Percentiles rank a stretch among this genome's conserved stretches.
These are phyloP conservation scores for Amblyjoppa proteus DNA, from an alignment of 2,888 invertebrate species.

Conservation along the genomic window DNA sequence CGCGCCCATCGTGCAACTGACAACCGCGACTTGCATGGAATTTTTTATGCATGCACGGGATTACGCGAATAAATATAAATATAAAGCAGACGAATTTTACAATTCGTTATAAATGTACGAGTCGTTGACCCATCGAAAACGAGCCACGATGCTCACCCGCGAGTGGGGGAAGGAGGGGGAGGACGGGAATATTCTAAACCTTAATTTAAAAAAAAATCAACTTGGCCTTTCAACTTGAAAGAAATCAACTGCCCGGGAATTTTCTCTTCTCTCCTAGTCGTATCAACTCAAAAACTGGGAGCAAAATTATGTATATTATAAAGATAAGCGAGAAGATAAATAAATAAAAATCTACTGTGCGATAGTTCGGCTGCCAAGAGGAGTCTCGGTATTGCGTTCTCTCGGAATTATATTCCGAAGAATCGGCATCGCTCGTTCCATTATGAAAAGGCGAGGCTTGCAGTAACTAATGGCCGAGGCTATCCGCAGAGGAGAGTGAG, in stretches of 20 bases:
- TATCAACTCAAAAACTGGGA: not conserved
- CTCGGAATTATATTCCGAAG: slow-evolving; percentile 27
- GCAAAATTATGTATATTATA: not conserved
- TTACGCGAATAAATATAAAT: slow-evolving; percentile 48
- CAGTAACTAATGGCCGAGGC: slow-evolving; percentile 27
- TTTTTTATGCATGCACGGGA: slow-evolving; percentile 55
- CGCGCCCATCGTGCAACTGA: slow-evolving; percentile 30
- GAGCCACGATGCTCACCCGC: too few relatives aligned
- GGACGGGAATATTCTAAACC: too few relatives aligned
- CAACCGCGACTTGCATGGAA: slow-evolving; percentile 46
- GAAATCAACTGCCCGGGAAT: too few relatives aligned
- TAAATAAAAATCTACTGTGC: not conserved
- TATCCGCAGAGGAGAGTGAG: slow-evolving; percentile 1
- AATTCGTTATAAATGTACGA: not conserved
- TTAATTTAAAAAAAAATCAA: too few relatives aligned
- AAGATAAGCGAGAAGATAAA: not conserved
- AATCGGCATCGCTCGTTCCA: not conserved
- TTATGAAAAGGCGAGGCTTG: slow-evolving; percentile 32
- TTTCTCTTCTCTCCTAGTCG: not conserved
- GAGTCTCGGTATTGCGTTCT: slow-evolving; percentile 5
- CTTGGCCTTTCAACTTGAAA: too few relatives aligned
- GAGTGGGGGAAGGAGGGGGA: too few relatives aligned
- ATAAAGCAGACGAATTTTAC: slow-evolving; percentile 10
- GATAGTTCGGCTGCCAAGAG: not conserved
- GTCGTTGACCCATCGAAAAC: not conserved